Evolutionary conservation across 1,140 invertebrate genomes (phyloP), one percentile per base, ranked within the genome.

Genomic region (Homalodisca vitripennis): DNA sequence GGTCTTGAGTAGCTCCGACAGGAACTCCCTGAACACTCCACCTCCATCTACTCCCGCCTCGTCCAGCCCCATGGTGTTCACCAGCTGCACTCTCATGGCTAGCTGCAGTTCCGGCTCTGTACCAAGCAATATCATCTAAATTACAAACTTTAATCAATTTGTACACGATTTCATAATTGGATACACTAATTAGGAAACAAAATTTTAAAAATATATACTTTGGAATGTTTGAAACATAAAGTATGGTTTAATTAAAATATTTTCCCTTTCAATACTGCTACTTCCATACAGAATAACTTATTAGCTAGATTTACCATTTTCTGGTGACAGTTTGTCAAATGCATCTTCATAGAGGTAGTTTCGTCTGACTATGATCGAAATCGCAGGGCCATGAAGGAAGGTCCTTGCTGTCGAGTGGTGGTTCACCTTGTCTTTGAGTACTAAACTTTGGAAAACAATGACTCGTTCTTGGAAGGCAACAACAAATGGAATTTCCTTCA

Each of bases 291-390:
- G 6, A 41, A 41, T 41, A 41, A 41, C 17, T 41, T 41, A 41
- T 41, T 17, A 10, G 66, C 27, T 10, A 46, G 10, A 71, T 76
- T 78, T 80, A 91, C 92, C 91, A 83, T 97, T 98, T 75, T 95
- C 92, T 0, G 85, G 85, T 3, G 94, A 94, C 0, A 98, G 80
- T 80, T 97, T 97, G 30, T 97, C 94, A 80, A 95, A 98, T 0
- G 97, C 94, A 83, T 99, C 97, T 82, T 99, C 97, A 79, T 99
- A 99, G 0, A 99, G 83, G 82, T 97, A 95, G 75, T 92, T 93
- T 66, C 97, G 83, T 60, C 97, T 82, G 1, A 98, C 91, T 20
- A 88, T 87, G 1, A 98, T 86, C 73, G 88, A 86, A 66, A 95
- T 93, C 26, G 85, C 84, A 0, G 90, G 87, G 0, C 90, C 90